Conservation (phyloP, 2,888 invertebrate species). For the Agonopterix arenella region DNA sequence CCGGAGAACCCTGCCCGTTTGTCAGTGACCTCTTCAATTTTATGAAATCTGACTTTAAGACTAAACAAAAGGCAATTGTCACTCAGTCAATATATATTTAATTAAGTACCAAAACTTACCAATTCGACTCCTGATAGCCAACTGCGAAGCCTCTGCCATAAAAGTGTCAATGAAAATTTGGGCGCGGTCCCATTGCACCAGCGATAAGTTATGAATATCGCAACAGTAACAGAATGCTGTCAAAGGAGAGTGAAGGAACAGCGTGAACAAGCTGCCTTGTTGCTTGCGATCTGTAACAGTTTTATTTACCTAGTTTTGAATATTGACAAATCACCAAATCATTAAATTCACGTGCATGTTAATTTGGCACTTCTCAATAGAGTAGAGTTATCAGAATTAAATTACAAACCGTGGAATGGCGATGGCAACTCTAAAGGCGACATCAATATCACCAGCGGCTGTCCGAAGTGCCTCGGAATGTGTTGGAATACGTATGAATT, state of each 20-base stretch:
- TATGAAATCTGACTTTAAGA: no score
- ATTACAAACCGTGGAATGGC: constrained; percentile 84
- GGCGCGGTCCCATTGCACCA: constrained; percentile 94
- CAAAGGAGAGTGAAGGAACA: constrained; percentile 96
- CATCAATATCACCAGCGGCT: constrained; percentile 94
- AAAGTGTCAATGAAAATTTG: constrained; percentile 92
- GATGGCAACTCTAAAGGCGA: constrained; percentile 94
- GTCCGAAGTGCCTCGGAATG: constrained; percentile 93
- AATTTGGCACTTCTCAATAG: no score
- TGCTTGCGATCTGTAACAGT: constrained; percentile 81
- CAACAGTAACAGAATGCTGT: constrained; percentile 95
- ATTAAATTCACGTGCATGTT: no score
- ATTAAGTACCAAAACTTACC: constrained; percentile 22
- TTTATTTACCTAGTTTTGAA: not conserved
- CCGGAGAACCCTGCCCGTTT: no score
- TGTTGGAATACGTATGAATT: constrained; percentile 95
- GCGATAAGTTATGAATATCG: constrained; percentile 89
- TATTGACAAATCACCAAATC: no score
- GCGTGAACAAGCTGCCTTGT: constrained; percentile 93
- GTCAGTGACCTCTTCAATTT: no score
- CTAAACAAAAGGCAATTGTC: no score
- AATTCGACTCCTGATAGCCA: constrained; percentile 85
- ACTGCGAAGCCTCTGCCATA: constrained; percentile 90
- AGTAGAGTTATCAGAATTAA: no score
- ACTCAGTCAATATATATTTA: no score